Conservation (phyloP, 1,140 invertebrate species). For the Subanguina moxae region DNA sequence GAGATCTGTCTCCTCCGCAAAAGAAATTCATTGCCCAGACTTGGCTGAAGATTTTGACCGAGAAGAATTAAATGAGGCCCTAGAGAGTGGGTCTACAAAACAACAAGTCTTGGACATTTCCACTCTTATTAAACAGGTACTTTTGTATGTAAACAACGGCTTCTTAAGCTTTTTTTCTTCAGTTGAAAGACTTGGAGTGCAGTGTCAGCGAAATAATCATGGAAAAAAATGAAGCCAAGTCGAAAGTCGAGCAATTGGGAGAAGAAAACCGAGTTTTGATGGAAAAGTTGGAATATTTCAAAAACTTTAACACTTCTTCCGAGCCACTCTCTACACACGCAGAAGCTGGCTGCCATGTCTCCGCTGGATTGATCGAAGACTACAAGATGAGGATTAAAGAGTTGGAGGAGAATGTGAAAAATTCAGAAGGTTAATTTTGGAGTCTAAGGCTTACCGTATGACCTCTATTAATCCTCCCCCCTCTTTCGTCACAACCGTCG, state of each 20-base stretch:
- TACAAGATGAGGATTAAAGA: conserved; percentile 17
- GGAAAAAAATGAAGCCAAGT: conserved; percentile 30
- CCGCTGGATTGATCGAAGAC: conserved; percentile 14
- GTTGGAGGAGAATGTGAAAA: not conserved
- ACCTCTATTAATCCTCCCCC: too few species aligned
- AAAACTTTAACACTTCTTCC: not conserved
- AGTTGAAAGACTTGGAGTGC: conserved; percentile 25
- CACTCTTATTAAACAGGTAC: not conserved
- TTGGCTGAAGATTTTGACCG: not conserved
- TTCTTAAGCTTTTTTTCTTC: too few species aligned
- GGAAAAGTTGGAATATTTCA: conserved; percentile 14
- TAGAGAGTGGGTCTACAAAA: not conserved
- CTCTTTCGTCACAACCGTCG: conserved; percentile 10
- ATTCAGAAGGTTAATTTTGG: not conserved
- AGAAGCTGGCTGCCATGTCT: not conserved
- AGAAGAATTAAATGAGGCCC: not conserved
- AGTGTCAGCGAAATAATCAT: conserved; percentile 27
- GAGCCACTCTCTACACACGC: not conserved
- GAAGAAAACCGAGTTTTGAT: conserved; percentile 26
- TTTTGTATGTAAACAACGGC: too few species aligned
- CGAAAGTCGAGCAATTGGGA: conserved; percentile 22
- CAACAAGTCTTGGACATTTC: not conserved
- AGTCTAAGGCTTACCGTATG: conserved; percentile 3
- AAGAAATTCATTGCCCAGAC: not conserved
- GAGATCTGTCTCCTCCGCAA: not conserved